Percentiles rank a stretch among this genome's conserved stretches.
Conservation (phyloP, 2,888 invertebrate species). For the Parnassius glacialis region DNA sequence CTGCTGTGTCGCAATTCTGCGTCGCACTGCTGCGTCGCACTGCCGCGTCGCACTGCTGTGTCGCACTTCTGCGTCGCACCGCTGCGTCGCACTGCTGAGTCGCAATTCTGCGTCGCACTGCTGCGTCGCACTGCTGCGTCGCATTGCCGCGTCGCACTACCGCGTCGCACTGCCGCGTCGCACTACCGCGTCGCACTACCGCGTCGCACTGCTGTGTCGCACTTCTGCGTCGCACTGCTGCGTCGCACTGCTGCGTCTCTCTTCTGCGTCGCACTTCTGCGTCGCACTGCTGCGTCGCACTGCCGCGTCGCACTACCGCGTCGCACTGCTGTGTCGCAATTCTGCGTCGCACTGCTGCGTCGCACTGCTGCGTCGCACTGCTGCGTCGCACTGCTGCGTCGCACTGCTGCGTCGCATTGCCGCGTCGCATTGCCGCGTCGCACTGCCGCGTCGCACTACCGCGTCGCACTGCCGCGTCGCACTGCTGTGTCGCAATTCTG, state of each 20-base stretch:
- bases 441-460: conserved; percentile 76
- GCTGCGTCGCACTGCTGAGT: no score
- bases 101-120: no score
- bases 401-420: conserved; percentile 83
- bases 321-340: no score
- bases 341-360: no score
- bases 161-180: conserved; percentile 56
- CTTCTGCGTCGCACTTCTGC: no score
- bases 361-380: no score
- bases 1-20: conserved; percentile 54
- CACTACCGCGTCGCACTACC: conserved; percentile 81
- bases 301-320: no score
- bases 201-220: conserved; percentile 71
- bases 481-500: conserved; percentile 81
- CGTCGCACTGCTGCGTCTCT: conserved; percentile 74
- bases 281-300: no score
- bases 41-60: conserved; percentile 70
- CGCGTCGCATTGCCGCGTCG: conserved; percentile 70
- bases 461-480: conserved; percentile 77
- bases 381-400: conserved; percentile 85
- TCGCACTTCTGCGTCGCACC: conserved; percentile 82
- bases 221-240: no score
- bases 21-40: conserved; percentile 86
- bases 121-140: no score
- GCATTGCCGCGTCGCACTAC: no score